Percentiles rank a stretch among this genome's conserved stretches.
Conservation (phyloP, 2,888 invertebrate species). For the Drosophila tanythrix region DNA sequence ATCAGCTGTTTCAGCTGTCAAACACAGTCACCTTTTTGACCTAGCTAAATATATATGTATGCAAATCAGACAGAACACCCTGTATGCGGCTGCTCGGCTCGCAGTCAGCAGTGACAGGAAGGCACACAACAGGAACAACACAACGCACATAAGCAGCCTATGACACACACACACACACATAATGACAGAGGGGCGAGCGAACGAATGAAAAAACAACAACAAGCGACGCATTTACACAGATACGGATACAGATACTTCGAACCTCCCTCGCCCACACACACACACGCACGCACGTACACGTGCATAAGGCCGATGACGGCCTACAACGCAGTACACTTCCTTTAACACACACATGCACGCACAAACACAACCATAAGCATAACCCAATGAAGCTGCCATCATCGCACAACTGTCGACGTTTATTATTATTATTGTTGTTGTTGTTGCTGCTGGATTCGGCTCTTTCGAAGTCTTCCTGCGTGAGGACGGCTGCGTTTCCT, state of each 20-base stretch:
- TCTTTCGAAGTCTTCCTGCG: conserved; percentile 69
- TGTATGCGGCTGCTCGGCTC: conserved; percentile 41
- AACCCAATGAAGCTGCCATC: conserved; percentile 77
- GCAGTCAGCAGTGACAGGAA: conserved; percentile 65
- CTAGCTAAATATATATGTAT: not conserved
- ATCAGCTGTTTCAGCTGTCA: not conserved
- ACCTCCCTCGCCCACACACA: conserved; percentile 69
- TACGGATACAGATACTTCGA: conserved; percentile 81
- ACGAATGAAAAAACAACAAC: conserved; percentile 51
- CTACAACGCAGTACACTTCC: conserved; percentile 80
- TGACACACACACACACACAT: conserved; percentile 53
- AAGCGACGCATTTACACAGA: conserved; percentile 76
- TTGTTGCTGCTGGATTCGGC: conserved; percentile 20
- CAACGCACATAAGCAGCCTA: conserved; percentile 69
- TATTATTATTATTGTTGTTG: conserved; percentile 35
- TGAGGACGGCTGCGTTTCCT: conserved; percentile 61
- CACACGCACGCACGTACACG: conserved; percentile 44
- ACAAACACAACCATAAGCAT: conserved; percentile 54
- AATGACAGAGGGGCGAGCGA: conserved; percentile 52
- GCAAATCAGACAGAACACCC: conserved; percentile 32
- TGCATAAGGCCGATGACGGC: conserved; percentile 66
- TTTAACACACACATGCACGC: conserved; percentile 60
- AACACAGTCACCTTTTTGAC: not conserved
- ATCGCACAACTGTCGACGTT: conserved; percentile 70
- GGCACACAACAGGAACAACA: conserved; percentile 67